These are phyloP conservation scores for Coelinius sp. DNA, from an alignment of 2,888 invertebrate species.

Conservation along the genomic window DNA sequence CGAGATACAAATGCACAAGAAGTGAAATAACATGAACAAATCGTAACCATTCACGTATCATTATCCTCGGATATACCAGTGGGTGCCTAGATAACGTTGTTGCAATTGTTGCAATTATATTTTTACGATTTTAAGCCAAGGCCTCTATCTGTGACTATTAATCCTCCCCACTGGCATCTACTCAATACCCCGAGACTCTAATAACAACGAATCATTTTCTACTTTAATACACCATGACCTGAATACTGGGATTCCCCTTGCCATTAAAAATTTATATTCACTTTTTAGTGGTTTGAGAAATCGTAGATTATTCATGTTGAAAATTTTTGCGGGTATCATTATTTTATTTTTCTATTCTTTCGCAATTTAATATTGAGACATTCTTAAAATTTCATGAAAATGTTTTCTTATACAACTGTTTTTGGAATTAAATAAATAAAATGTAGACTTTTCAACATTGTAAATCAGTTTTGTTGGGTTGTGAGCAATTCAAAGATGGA, in stretches of 20 bases:
- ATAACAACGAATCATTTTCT: slow-evolving; percentile 35
- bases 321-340: background rate
- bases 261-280: slow-evolving; percentile 17
- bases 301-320: background rate
- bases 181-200: slow-evolving; percentile 20
- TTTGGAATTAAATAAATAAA: background rate
- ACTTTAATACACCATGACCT: slow-evolving; percentile 48
- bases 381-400: background rate
- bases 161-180: slow-evolving; percentile 36
- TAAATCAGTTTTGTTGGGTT: background rate
- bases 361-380: no score
- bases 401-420: background rate
- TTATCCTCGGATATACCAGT: slow-evolving; percentile 55
- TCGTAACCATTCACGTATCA: slow-evolving; percentile 65
- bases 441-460: background rate
- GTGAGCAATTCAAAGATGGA: slow-evolving; percentile 1
- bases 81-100: slow-evolving; percentile 64
- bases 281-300: background rate
- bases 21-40: slow-evolving; percentile 50
- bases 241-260: slow-evolving; percentile 48
- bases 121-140: slow-evolving; percentile 63
- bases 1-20: slow-evolving; percentile 29
- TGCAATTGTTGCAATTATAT: slow-evolving; percentile 67
- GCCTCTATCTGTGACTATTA: slow-evolving; percentile 59
- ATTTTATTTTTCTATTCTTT: background rate